Base-by-base conservation (phyloP, 2,888 invertebrate species). In the Sarcophaga subvicina region DNA sequence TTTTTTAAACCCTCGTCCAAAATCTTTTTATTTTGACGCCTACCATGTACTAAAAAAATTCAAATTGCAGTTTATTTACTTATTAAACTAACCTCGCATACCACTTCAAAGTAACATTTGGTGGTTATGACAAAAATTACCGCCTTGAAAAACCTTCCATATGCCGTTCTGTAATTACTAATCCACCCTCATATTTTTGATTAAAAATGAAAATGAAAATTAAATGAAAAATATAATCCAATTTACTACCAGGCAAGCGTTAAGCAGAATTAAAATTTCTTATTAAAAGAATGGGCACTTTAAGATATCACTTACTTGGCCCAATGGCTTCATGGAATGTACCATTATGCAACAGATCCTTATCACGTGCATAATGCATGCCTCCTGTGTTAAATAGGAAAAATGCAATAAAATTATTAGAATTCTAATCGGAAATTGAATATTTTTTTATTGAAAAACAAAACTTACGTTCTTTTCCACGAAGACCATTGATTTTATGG, bases 251-350 rank as follows among this genome's bases (percentile, higher is more conserved):
- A 17, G 17, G 17, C 1, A 54, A 54, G 17, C 54, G 10, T 0
- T 4, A 4, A 54, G 17, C 14, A 54, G 54, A 12, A 17, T 54
- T 54, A 54, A 54, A 17, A 14, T 54, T 17, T 14, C 17, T 54
- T 14, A 17, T 14, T 14, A 54, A 12, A 54, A 54, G 1, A 45
- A 45, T 59, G 25, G 2, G 47, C 17, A 63, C 14, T 22, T 79
- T 45, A 17, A 69, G 47, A 25, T 49, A 80, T 72, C 14, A 89
- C 90, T 90, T 81, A 92, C 91, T 90, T 88, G 93, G 92, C 60
- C 90, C 91, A 49, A 92, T 88, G 25, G 93, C 93, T 88, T 91
- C 90, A 75, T 91, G 91, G 83, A 93, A 93, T 84, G 90, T 91
- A 81, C 92, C 93, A 77, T 91, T 90, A 80, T 91, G 90, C 10